Evolutionary conservation across 1,140 invertebrate species (phyloP).

Genomic region (Sarcophaga bullata): DNA sequence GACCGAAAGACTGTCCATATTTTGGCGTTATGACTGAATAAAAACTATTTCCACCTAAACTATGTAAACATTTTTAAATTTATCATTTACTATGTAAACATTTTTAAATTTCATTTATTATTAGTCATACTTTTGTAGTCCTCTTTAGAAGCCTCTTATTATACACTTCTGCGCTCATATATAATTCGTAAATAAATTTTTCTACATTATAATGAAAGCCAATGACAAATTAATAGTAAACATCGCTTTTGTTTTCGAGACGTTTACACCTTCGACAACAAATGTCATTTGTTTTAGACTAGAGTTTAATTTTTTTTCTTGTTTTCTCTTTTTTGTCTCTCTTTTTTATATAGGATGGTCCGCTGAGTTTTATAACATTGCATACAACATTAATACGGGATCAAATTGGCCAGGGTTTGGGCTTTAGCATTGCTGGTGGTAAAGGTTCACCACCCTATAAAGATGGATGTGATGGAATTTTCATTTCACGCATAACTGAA

Average conservation of each 20-base stretch:
- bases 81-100: too few species aligned
- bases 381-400: constrained; percentile 91
- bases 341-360: constrained; percentile 60
- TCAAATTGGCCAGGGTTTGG: constrained; percentile 82
- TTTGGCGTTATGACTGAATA: too few species aligned
- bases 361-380: constrained; percentile 76
- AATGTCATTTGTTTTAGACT: constrained; percentile 5
- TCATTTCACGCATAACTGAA: constrained; percentile 91
- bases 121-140: too few species aligned
- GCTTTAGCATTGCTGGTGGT: constrained; percentile 96
- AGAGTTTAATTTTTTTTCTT: not conserved
- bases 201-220: not conserved
- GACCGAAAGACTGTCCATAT: too few species aligned
- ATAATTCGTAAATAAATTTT: too few species aligned
- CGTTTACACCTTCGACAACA: not conserved
- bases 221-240: not conserved
- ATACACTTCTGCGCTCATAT: too few species aligned
- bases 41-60: too few species aligned
- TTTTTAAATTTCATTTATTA: too few species aligned
- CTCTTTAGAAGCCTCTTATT: too few species aligned
- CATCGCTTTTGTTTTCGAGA: not conserved
- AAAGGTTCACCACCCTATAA: constrained; percentile 85
- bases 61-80: too few species aligned
- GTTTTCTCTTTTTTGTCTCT: not conserved
- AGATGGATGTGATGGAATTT: constrained; percentile 82